Base-by-base conservation (phyloP, 2,888 invertebrate genomes). In the Magallana nippona region DNA sequence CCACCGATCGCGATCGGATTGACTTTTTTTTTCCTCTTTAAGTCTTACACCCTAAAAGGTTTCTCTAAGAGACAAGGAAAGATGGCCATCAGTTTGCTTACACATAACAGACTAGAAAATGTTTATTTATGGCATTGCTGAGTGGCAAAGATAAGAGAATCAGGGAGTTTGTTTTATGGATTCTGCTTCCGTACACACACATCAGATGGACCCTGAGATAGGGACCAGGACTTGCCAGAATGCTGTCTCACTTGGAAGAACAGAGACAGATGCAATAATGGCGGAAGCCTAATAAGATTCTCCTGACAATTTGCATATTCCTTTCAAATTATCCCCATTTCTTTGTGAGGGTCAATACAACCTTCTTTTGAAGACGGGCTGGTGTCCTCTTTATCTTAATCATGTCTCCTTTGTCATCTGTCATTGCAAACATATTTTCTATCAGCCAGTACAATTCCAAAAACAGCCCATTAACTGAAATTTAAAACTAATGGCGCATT, bases 141-240 rank as follows among this genome's bases (percentile, higher is more conserved):
- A 71, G 71, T 71, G 71, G 71, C 71, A 71, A 71, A 71, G 71
- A 71, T 71, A 71, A 71, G 71, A 27, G 71, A 71, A 60, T 60
- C 60, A 15, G 60, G n/a, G 32, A 71, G 71, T 71, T 71, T 71
- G 71, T 71, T 71, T 71, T 71, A 71, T 71, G 27, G 71, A 71
- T 71, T 71, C 27, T 71, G 71, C 71, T 13, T 71, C 22, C 32
- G 71, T 71, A 15, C 71, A 71, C 71, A 71, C 71, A 27, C 22
- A 71, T 71, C 71, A 71, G 71, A 71, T 71, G 71, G 71, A 71
- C 71, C 32, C 32, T 32, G 15, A 71, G 71, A 71, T 71, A 22
- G 27, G 44, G 71, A 5, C 71, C 71, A 27, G 71, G 71, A 71
- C 71, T 71, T 71, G 71, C 32, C 32, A 44, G 44, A 71, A 71